phyloP scores from a whole-genome alignment of 2,113 vertebrate species.

The Carollia perspicillata region DNA sequence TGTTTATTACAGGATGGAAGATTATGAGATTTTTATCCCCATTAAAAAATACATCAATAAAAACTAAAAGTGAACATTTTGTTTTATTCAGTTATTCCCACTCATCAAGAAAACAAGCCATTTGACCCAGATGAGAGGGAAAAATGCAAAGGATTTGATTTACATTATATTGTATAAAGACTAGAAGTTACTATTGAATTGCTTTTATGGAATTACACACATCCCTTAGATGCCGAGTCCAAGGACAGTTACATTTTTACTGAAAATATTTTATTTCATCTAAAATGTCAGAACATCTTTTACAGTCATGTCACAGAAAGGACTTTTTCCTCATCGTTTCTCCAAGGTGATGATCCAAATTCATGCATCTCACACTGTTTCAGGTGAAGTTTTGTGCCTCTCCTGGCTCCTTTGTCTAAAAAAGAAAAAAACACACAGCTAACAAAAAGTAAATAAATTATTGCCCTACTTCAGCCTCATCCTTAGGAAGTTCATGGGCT shows the following conservation, averaged over 20 bases:
- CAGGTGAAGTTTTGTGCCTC: neutral
- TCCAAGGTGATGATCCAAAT: neutral
- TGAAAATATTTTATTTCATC: slow-evolving; percentile 41
- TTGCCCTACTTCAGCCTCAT: neutral
- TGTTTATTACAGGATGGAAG: neutral
- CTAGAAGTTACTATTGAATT: slow-evolving; percentile 7
- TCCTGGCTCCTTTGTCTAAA: neutral
- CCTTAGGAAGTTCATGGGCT: neutral
- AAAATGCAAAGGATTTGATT: slow-evolving; percentile 4
- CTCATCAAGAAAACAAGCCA: neutral
- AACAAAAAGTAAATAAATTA: neutral
- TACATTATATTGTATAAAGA: neutral
- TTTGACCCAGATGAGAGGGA: neutral
- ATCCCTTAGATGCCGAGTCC: neutral
- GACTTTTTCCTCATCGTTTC: neutral
- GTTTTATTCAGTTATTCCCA: neutral
- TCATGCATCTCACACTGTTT: neutral
- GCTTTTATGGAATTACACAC: neutral
- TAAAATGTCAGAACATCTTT: slow-evolving; percentile 34
- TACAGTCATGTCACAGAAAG: neutral
- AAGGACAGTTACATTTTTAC: slow-evolving; percentile 22
- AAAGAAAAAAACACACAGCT: neutral
- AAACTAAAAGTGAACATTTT: neutral
- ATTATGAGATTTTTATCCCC: neutral
- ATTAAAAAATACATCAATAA: neutral